Base-by-base conservation (phyloP, 2,888 invertebrate genomes). In the Agonopterix subpropinquella region DNA sequence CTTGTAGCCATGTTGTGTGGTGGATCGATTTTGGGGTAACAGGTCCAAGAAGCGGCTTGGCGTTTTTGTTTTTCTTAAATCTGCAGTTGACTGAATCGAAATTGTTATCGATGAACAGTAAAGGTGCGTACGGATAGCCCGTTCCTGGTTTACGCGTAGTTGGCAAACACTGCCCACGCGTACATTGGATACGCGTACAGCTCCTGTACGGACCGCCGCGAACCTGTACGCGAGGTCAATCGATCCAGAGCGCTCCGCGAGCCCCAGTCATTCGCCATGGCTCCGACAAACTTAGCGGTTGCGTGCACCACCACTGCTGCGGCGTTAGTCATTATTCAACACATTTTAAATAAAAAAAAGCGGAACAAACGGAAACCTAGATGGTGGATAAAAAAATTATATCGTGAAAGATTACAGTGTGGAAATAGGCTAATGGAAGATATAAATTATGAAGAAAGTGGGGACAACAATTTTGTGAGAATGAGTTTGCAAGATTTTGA, bases 81-180 rank as follows among this genome's bases (percentile, higher is more conserved):
- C n/a, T n/a, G n/a, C n/a, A n/a, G n/a, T n/a, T n/a, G n/a, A n/a
- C n/a, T n/a, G n/a, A n/a, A n/a, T n/a, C n/a, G n/a, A n/a, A n/a
- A n/a, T n/a, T n/a, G n/a, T n/a, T n/a, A n/a, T n/a, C n/a, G n/a
- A n/a, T n/a, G n/a, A n/a, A n/a, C n/a, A n/a, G n/a, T 36, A 36
- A 47, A 54, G 55, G 37, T 55, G 58, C 55, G 53, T 58, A 58
- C 54, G 55, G 55, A 56, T 53, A 48, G 54, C 57, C 54, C 54
- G 54, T 53, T 52, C 55, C 55, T 47, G 51, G 51, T 51, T 53
- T 53, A 51, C 54, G 59, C 59, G 54, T 59, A 59, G 55, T 55
- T 53, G 51, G 58, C 45, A 56, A 47, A 54, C 58, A 43, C 51
- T 52, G 52, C 49, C 50, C 51, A 54, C 58, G 56, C 56, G 53